Conservation (phyloP, 2,797 vertebrate genomes). For the Columba guinea region DNA sequence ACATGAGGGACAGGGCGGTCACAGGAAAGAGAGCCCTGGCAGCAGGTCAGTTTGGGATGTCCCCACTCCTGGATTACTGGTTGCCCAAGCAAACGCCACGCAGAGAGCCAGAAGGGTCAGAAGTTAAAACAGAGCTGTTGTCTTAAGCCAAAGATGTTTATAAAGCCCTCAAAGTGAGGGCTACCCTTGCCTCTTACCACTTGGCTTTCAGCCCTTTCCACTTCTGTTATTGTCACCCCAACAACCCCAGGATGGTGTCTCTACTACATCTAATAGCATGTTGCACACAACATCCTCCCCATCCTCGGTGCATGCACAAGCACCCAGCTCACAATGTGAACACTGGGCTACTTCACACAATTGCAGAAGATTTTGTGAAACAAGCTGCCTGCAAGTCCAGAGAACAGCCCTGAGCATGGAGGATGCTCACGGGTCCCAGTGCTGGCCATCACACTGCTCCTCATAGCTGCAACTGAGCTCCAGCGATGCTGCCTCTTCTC, state of each 20-base stretch:
- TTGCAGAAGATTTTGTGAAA: neutral
- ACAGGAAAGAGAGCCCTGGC: fast-evolving
- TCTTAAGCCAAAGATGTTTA: neutral
- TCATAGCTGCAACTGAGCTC: fast-evolving
- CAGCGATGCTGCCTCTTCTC: neutral
- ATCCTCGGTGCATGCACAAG: fast-evolving
- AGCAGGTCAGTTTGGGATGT: neutral
- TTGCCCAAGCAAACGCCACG: neutral
- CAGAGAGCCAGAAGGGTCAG: neutral
- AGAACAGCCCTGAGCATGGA: neutral
- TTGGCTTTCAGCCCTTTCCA: neutral
- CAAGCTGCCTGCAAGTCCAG: neutral
- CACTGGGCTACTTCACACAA: fast-evolving
- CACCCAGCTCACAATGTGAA: fast-evolving
- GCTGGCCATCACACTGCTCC: neutral
- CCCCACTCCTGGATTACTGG: neutral
- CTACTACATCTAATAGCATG: neutral
- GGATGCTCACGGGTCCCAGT: neutral
- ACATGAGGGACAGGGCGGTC: fast-evolving
- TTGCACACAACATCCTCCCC: neutral
- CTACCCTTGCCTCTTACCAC: no score
- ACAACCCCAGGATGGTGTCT: neutral
- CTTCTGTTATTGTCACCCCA: neutral
- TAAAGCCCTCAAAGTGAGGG: neutral
- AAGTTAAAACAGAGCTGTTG: neutral